Percentiles rank a stretch among this genome's conserved stretches.
Evolutionary conservation across 64 coral and sea anemone species (phyloP).

Genomic region (Anthopleura sola): DNA sequence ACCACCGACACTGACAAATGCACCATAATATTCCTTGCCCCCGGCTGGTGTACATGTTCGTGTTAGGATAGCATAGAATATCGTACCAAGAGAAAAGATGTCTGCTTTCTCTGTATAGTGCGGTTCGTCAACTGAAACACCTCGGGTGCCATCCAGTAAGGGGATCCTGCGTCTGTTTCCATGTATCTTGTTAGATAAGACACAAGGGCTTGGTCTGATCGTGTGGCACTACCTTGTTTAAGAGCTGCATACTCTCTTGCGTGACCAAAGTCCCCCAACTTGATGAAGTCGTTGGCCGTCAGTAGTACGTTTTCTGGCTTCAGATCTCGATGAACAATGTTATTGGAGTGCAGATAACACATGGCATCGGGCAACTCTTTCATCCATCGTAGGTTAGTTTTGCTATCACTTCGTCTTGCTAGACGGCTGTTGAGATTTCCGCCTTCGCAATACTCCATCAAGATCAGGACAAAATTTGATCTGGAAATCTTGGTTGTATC

Average conservation of each 20-base stretch:
- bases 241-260: constrained; percentile 34
- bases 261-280: constrained; percentile 36
- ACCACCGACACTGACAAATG: background rate
- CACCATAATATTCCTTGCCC: background rate
- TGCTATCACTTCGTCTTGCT: background rate
- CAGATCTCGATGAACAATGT: constrained; percentile 36
- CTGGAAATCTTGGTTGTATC: fast-evolving
- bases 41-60: too few relatives aligned
- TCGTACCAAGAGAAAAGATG: constrained; percentile 39
- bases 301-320: constrained; percentile 44
- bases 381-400: constrained; percentile 10
- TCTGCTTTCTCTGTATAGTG: constrained; percentile 47
- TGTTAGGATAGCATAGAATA: background rate
- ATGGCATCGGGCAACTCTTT: constrained; percentile 9
- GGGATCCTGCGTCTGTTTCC: background rate
- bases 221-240: background rate
- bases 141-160: constrained; percentile 40
- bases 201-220: too few relatives aligned
- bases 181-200: too few relatives aligned
- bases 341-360: background rate
- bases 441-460: constrained; percentile 29
- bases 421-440: constrained; percentile 37
- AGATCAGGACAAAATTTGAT: background rate
- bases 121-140: constrained; percentile 8
- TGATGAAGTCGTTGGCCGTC: background rate